Conservation (phyloP, 1,140 invertebrate genomes). For the Hermetia illucens region DNA sequence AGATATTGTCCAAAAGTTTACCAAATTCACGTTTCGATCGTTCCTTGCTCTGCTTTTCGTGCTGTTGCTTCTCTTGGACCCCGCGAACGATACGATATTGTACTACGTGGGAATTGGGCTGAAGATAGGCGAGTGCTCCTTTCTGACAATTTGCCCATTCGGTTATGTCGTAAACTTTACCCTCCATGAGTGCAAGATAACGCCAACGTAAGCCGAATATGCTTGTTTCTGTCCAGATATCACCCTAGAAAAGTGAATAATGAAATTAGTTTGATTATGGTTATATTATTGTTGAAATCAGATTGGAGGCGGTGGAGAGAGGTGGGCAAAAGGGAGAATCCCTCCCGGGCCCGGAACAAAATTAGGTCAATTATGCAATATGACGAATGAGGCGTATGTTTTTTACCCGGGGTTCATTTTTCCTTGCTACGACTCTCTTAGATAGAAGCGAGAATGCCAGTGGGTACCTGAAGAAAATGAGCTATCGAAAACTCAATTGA, state of each 20-base stretch:
- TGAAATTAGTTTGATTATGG: no score
- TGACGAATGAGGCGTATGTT: no score
- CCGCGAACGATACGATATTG: slow-evolving; percentile 84
- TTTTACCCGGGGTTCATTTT: no score
- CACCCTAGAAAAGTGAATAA: slow-evolving; percentile 45
- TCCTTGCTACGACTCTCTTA: no score
- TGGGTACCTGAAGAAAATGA: no score
- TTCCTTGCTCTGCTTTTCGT: slow-evolving; percentile 19
- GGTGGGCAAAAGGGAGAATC: no score
- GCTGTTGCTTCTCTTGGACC: slow-evolving; percentile 37
- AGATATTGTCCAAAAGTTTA: slow-evolving; percentile 29
- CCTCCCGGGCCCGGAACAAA: no score
- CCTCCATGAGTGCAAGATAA: slow-evolving; percentile 95
- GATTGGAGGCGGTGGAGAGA: no score
- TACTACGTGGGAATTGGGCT: slow-evolving; percentile 78
- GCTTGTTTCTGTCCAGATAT: slow-evolving; percentile 88
- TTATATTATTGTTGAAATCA: slow-evolving; percentile 1
- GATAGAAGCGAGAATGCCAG: no score
- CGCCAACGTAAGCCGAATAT: slow-evolving; percentile 79
- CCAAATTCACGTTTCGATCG: slow-evolving; percentile 16
- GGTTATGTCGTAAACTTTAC: slow-evolving; percentile 84
- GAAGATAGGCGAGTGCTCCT: slow-evolving; percentile 59
- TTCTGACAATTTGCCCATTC: slow-evolving; percentile 92
- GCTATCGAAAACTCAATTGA: no score
- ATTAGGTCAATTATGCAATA: no score